Conservation (phyloP, 2,888 invertebrate species). For the Noctua fimbriata region DNA sequence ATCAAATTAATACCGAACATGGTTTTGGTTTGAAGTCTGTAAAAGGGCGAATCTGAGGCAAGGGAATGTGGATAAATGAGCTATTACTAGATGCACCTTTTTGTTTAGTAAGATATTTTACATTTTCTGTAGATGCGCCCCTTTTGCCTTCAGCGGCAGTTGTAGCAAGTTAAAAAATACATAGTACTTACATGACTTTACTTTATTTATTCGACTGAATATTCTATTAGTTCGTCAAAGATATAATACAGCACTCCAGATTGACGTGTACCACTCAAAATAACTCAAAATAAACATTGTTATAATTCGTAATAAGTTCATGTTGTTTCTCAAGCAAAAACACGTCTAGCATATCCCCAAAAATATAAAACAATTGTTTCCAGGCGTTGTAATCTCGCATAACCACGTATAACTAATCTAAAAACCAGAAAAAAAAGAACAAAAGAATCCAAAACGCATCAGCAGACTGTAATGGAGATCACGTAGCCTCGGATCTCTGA, state of each 20-base stretch:
- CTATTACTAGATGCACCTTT: too few relatives aligned
- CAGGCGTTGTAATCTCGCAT: constrained; percentile 72
- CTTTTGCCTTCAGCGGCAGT: too few relatives aligned
- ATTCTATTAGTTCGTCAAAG: too few relatives aligned
- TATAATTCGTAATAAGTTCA: constrained; percentile 23
- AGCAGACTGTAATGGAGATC: constrained; percentile 88
- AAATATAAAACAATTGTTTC: constrained; percentile 68
- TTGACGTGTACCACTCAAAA: constrained; percentile 2
- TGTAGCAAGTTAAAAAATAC: too few relatives aligned
- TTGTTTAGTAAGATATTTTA: too few relatives aligned
- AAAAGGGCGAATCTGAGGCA: too few relatives aligned
- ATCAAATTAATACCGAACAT: too few relatives aligned
- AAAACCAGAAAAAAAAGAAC: constrained; percentile 81
- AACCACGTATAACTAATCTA: constrained; percentile 82
- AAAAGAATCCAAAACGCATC: constrained; percentile 86
- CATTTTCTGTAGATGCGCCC: too few relatives aligned
- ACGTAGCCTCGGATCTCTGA: constrained; percentile 85
- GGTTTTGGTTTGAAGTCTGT: too few relatives aligned
- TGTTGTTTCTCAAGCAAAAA: constrained; percentile 53
- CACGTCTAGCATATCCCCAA: constrained; percentile 57
- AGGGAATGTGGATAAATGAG: too few relatives aligned
- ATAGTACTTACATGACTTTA: too few relatives aligned
- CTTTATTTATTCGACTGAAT: too few relatives aligned
- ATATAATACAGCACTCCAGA: background rate
- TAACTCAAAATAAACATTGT: constrained; percentile 33